phyloP scores from a whole-genome alignment of 2,888 invertebrate species.

The Dioctria linearis region DNA sequence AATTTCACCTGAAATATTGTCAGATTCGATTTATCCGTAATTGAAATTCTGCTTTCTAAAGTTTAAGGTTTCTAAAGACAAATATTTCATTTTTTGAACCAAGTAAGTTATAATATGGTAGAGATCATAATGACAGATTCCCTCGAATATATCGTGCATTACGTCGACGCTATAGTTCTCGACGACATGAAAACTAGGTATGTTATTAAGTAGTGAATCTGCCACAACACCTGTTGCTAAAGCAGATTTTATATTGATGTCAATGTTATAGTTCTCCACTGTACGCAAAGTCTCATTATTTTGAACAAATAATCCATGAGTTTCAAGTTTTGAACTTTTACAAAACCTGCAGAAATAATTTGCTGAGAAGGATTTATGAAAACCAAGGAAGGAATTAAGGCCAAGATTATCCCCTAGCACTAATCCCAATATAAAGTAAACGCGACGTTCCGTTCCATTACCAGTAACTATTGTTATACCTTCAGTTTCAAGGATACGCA shows the following conservation, averaged over 20 bases:
- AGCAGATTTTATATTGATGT: neutral
- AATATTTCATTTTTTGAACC: slow-evolving; percentile 39
- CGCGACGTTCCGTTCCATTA: neutral
- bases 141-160: no score
- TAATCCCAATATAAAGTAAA: neutral
- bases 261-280: neutral
- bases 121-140: neutral
- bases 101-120: slow-evolving; percentile 41
- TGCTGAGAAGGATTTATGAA: neutral
- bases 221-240: neutral
- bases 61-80: slow-evolving; percentile 51
- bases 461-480: no score
- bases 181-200: no score
- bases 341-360: neutral
- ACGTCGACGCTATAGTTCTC: no score
- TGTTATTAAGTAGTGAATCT: no score
- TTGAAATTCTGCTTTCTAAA: slow-evolving; percentile 50
- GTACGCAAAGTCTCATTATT: neutral
- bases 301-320: neutral
- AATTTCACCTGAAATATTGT: slow-evolving; percentile 41
- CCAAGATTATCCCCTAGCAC: neutral
- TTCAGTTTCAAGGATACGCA: no score
- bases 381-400: neutral
- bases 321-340: no score
- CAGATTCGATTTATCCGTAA: slow-evolving; percentile 52